These are phyloP conservation scores for Poecilia velifera DNA, from an alignment of 2,797 vertebrate species.

Conservation along the genomic window DNA sequence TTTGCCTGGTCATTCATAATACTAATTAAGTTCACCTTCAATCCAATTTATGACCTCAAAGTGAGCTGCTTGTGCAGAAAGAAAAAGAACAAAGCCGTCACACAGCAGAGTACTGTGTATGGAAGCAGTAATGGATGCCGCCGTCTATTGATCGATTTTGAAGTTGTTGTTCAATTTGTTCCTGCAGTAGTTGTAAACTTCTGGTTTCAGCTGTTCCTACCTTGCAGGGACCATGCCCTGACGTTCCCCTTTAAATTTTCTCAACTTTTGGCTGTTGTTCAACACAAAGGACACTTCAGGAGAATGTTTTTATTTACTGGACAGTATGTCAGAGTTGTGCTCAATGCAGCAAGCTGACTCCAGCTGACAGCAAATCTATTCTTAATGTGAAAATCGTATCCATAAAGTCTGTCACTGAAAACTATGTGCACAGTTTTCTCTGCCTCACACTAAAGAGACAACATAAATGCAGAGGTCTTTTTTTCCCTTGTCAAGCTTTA, in stretches of 20 bases:
- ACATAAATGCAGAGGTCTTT: slow-evolving; percentile 15
- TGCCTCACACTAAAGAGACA: slow-evolving; percentile 11
- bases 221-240: not conserved
- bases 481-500: slow-evolving; percentile 16
- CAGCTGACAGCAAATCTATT: not conserved
- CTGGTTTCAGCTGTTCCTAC: not conserved
- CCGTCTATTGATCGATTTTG: too few species aligned
- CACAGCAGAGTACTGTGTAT: too few species aligned
- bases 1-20: too few species aligned
- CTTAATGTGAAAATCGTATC: not conserved
- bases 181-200: not conserved
- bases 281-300: not conserved
- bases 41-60: too few species aligned
- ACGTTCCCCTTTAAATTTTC: not conserved
- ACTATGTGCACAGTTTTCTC: not conserved
- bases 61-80: too few species aligned
- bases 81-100: too few species aligned
- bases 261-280: not conserved
- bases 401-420: not conserved
- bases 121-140: too few species aligned
- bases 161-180: too few species aligned
- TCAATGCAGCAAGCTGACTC: not conserved
- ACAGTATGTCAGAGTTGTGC: not conserved
- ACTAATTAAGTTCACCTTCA: too few species aligned
- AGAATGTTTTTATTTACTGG: not conserved